phyloP scores from a whole-genome alignment of 1,140 invertebrate species.

The Plodia interpunctella region DNA sequence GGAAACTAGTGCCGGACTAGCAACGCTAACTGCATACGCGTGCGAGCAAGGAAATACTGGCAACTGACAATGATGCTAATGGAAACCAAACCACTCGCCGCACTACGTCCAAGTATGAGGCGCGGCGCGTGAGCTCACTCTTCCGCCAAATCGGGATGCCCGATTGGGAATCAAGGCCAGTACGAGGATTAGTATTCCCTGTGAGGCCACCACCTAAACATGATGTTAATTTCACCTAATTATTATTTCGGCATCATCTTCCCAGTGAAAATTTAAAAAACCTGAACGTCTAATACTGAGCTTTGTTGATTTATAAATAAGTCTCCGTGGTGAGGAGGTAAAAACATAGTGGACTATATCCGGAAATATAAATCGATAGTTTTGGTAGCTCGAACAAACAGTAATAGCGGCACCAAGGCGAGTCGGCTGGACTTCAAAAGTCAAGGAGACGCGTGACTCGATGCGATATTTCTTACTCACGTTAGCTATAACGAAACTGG shows the following conservation, averaged over 20 bases:
- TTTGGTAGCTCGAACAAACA: conserved; percentile 14
- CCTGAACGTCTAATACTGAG: neutral
- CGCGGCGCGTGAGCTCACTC: conserved; percentile 55
- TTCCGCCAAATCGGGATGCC: conserved; percentile 59
- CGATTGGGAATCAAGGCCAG: conserved; percentile 72
- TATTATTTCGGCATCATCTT: conserved; percentile 53
- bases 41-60: conserved; percentile 53
- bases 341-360: conserved; percentile 4
- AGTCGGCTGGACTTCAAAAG: conserved; percentile 7
- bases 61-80: conserved; percentile 45
- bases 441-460: conserved; percentile 10
- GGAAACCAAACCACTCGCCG: conserved; percentile 29
- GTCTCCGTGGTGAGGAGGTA: neutral
- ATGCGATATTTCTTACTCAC: conserved; percentile 1
- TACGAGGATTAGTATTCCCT: conserved; percentile 64
- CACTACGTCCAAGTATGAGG: conserved; percentile 34
- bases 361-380: conserved; percentile 15
- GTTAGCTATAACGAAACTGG: conserved; percentile 1
- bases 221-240: conserved; percentile 62
- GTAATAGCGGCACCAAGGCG: conserved; percentile 16
- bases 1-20: conserved; percentile 66
- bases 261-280: conserved; percentile 11
- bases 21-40: conserved; percentile 65
- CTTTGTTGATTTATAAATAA: neutral
- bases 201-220: conserved; percentile 55